These are phyloP conservation scores for Caenorhabditis uteleia DNA, from an alignment of 2,888 invertebrate genomes.

Conservation along the genomic window DNA sequence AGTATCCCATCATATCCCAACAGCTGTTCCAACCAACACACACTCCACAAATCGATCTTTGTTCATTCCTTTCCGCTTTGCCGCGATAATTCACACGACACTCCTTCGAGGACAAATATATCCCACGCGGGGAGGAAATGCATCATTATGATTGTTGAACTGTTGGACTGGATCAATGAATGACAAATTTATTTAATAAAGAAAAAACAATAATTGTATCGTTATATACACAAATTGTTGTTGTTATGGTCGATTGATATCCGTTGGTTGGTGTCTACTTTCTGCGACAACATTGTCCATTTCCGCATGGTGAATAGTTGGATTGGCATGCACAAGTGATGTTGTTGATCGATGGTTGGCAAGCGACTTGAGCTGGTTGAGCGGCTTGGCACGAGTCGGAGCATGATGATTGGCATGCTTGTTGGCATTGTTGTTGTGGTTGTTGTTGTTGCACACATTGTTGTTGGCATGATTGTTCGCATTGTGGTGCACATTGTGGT, in stretches of 20 bases:
- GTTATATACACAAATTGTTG: slow-evolving; percentile 1
- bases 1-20: no score
- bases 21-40: no score
- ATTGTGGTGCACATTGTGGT: slow-evolving; percentile 46
- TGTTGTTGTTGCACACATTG: slow-evolving; percentile 51
- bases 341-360: slow-evolving; percentile 41
- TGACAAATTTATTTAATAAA: neutral
- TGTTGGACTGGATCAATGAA: no score
- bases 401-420: slow-evolving; percentile 47
- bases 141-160: no score
- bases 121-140: no score
- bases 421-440: slow-evolving; percentile 42
- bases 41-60: no score
- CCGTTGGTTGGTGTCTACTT: no score
- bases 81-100: no score
- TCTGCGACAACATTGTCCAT: slow-evolving; percentile 52
- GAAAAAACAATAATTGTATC: neutral
- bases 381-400: slow-evolving; percentile 38
- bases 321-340: slow-evolving; percentile 39
- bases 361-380: slow-evolving; percentile 41
- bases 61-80: no score
- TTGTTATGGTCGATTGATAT: no score
- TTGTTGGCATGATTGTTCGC: slow-evolving; percentile 46
- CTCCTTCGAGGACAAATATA: no score
- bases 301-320: slow-evolving; percentile 49